Evolutionary conservation across 1,140 invertebrate species (phyloP).

Genomic region (Propsilocerus akamusi): DNA sequence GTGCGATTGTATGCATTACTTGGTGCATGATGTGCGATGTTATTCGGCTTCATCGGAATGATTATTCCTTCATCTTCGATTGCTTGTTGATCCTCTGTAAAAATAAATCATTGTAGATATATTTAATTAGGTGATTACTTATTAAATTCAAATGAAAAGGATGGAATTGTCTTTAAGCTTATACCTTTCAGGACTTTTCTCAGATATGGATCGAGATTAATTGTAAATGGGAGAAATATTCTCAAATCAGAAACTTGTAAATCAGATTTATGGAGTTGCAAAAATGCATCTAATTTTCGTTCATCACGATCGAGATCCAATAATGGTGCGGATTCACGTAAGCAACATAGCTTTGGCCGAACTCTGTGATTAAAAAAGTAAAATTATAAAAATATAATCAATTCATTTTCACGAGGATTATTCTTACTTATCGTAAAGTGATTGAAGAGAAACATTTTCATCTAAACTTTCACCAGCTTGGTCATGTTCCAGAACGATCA

Average conservation of each 20-base stretch:
- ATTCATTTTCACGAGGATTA: neutral
- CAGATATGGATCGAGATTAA: slow-evolving; percentile 90
- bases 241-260: slow-evolving; percentile 73
- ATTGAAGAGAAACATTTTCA: slow-evolving; percentile 66
- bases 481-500: slow-evolving; percentile 91
- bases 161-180: neutral
- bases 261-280: slow-evolving; percentile 68
- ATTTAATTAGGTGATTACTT: neutral
- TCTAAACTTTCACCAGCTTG: slow-evolving; percentile 72
- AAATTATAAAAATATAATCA: neutral
- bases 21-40: slow-evolving; percentile 14
- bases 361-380: slow-evolving; percentile 32
- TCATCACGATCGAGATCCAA: slow-evolving; percentile 86
- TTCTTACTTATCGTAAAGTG: slow-evolving; percentile 78
- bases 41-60: slow-evolving; percentile 12
- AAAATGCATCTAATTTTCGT: slow-evolving; percentile 81
- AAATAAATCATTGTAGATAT: neutral
- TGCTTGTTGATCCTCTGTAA: slow-evolving; percentile 43
- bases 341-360: slow-evolving; percentile 55
- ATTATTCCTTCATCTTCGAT: slow-evolving; percentile 36
- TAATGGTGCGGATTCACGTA: slow-evolving; percentile 75
- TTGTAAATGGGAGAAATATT: slow-evolving; percentile 90
- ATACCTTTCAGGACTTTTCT: slow-evolving; percentile 87
- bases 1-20: slow-evolving; percentile 8
- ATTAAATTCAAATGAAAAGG: neutral